Evolutionary conservation across 1,140 invertebrate species (phyloP), one percentile per base, ranked within the genome.

Genomic region (Heliothis virescens): DNA sequence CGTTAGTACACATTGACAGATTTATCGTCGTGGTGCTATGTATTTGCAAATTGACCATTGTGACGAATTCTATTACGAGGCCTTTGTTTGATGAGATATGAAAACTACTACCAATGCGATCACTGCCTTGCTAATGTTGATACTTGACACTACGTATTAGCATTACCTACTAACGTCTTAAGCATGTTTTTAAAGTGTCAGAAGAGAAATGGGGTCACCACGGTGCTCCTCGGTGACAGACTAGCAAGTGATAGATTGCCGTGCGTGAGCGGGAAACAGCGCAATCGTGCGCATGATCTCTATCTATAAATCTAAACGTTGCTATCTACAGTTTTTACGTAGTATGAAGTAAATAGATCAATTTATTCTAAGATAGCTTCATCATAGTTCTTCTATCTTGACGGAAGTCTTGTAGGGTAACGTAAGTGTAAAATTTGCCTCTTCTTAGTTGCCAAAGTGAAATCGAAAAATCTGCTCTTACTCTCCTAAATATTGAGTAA

Each of bases 1-100:
- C 67, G 57, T 72, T 62, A 79, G 78, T 79, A 52, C 59, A 29
- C 16, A 10, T 50, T 67, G 79, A 74, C 71, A 80, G 60, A 75
- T 78, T 78, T 47, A 78, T 34, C n/a, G 60, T 73, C 1, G 53
- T 18, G 73, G n/a, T 26, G 21, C 18, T 15, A 2, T 12, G 48
- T 65, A 47, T 65, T 71, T 71, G 67, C 48, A 50, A 71, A 71
- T 71, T 71, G 48, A 29, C 67, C 67, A 71, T 71, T 71, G 67
- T 71, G 67, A 71, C 48, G 47, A 71, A 71, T 52, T 71, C 67
- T 53, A 52, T 53, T 52, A 29, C 3, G 41, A 67, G 16, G 47
- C 67, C 67, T 71, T 71, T 71, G 67, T 71, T 71, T 71, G 7
- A 13, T n/a, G 21, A 29, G 18, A 52, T 71, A 21, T 48, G 11